Base-by-base conservation (phyloP, 1,140 invertebrate species). In the Babylonia areolata region DNA sequence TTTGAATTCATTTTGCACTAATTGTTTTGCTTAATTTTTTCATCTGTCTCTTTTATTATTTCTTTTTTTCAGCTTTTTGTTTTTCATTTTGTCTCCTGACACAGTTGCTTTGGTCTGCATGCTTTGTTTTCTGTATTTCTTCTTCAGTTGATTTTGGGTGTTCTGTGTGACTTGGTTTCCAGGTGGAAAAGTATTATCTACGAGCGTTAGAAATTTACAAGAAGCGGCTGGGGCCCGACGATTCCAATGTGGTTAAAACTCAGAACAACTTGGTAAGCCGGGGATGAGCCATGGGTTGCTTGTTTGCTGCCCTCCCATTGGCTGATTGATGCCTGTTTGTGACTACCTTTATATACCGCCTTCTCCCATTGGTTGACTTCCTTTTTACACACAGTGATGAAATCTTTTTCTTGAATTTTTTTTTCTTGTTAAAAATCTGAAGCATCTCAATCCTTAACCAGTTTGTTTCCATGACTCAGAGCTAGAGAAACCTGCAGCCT, bases 161-260 rank as follows among this genome's bases (percentile, higher is more conserved):
- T 86, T 46, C 35, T 81, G 17, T 40, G 33, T 87, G 81, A 42
- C 20, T 84, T 84, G 87, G 28, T 71, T 91, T 90, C 73, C 97
- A 99, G 94, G 96, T 95, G n/a, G 95, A 95, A 88, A 90, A 97
- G 90, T 99, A 99, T 94, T 99, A 99, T 94, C 97, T 98, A 92
- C 95, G 99, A 28, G 99, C 99, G 20, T 95, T 99, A 82, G 98
- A 99, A 94, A 99, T 99, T 88, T 99, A 99, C 94, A 98, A 99
- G 94, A 96, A 96, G 85, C 98, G 98, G 93, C 95, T 99, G 20
- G 99, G 99, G 0, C 97, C 97, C 0, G 98, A 99, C 94, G 99
- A 99, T 95, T 97, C 98, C 23, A 99, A 99, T 95, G 99, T 99
- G 1, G 98, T 98, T 69, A 99, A 99, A 95, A 99, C 99, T 11